These are phyloP conservation scores for Montifringilla adamsi DNA, from an alignment of 2,113 vertebrate species.

Conservation along the genomic window DNA sequence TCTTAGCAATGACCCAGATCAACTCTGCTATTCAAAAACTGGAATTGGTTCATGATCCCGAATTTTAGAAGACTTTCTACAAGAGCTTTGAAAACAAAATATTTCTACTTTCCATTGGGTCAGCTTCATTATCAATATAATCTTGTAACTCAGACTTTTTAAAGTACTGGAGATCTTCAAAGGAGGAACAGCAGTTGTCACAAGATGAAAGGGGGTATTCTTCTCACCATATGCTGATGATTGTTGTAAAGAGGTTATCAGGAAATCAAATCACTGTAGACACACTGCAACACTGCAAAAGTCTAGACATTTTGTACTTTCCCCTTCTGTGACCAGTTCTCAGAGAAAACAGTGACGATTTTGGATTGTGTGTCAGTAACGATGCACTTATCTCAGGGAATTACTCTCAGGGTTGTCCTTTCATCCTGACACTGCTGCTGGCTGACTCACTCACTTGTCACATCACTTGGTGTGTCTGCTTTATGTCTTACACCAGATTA, in stretches of 20 bases:
- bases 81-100: neutral
- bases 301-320: neutral
- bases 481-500: neutral
- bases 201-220: neutral
- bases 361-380: neutral
- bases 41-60: neutral
- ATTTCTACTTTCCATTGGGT: neutral
- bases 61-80: neutral
- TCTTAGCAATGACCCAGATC: neutral
- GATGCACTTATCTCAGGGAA: neutral
- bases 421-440: neutral
- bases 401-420: neutral
- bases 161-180: neutral
- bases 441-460: neutral
- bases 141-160: neutral
- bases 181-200: neutral
- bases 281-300: neutral
- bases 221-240: neutral
- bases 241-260: neutral
- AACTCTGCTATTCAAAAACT: neutral
- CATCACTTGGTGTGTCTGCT: neutral
- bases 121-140: neutral
- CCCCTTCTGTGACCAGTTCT: neutral
- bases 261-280: neutral
- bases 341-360: neutral